Conservation (phyloP, 1,140 invertebrate species). For the Dinothrombium tinctorium region DNA sequence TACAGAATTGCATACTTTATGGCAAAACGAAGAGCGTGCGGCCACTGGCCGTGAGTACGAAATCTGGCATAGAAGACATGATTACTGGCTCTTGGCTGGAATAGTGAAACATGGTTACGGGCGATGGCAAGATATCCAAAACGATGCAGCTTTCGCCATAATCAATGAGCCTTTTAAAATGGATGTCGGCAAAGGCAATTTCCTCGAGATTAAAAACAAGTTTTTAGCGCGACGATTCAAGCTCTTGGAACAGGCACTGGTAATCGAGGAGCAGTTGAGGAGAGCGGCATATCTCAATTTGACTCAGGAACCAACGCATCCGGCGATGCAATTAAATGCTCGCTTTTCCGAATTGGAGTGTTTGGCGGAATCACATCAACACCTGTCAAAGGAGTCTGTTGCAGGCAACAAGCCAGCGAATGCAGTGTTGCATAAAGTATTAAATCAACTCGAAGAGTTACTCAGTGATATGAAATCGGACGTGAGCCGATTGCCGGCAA, state of each 20-base stretch:
- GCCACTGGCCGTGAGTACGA: constrained; percentile 81
- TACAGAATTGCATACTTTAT: constrained; percentile 92
- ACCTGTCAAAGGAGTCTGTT: constrained; percentile 84
- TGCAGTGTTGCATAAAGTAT: constrained; percentile 88
- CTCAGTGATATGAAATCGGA: constrained; percentile 99
- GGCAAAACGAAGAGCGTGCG: constrained; percentile 94
- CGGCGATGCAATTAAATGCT: constrained; percentile 85
- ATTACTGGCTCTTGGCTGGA: constrained; percentile 96
- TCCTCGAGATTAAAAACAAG: constrained; percentile 97
- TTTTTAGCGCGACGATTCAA: constrained; percentile 95
- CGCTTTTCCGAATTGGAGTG: constrained; percentile 60
- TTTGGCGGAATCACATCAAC: constrained; percentile 74
- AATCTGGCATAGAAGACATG: constrained; percentile 91
- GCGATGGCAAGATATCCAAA: constrained; percentile 97
- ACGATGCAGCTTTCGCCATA: constrained; percentile 84
- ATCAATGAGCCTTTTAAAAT: constrained; percentile 99
- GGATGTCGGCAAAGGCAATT: constrained; percentile 93
- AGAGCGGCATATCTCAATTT: constrained; percentile 90
- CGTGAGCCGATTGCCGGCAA: constrained; percentile 84
- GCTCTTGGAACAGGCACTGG: constrained; percentile 85
- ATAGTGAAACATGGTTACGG: constrained; percentile 98
- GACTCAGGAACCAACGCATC: constrained; percentile 87
- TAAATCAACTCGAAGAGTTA: constrained; percentile 94
- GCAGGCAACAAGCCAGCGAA: constrained; percentile 96
- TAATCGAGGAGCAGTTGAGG: constrained; percentile 93